Base-by-base conservation (phyloP, 2,113 vertebrate genomes). In the Erythrocercus mccallii region DNA sequence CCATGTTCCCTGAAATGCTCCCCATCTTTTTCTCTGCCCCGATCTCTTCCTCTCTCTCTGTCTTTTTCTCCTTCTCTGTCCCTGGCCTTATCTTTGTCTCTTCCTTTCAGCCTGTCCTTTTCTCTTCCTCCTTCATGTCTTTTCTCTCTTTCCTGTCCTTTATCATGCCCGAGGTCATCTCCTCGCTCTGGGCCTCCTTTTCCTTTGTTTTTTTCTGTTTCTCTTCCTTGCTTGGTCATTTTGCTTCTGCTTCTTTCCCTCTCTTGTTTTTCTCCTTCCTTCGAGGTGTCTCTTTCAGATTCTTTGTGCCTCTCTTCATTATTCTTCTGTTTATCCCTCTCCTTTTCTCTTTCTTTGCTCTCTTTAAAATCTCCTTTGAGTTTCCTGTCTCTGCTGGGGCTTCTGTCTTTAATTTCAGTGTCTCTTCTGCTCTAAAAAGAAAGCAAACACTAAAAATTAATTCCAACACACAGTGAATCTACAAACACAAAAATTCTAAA, bases 321-420 rank as follows among this genome's bases (percentile, higher is more conserved):
- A 44, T 95, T 93, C 82, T 84, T 97, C 30, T 74, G 91, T 58
- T 93, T 96, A 54, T 98, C 92, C 12, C 66, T 82, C 17, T 97
- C 98, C n/a, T 97, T 98, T 35, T 98, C 98, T 70, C 92, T 97
- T 4, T 81, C 96, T 38, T 94, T 96, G n/a, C 94, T 95, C 20
- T 98, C 98, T 95, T 97, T 98, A n/a, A 71, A 30, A 7, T 97
- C 98, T 65, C 98, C 98, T 47, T 97, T 97, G 65, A 97, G 86
- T 92, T 98, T 99, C 48, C 96, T 96, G 40, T 99, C 99, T 86
- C 94, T 95, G 90, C 98, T 98, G 9, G 96, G 88, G 23, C 98
- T 98, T 91, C 95, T 97, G 33, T 99, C 99, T 70, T 98, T 98
- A 60, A 98, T 97, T 92, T 98, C 98, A 53, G 95, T 50, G 23